These are phyloP conservation scores for Mus minutoides DNA, from an alignment of 2,797 vertebrate genomes.

Conservation along the genomic window DNA sequence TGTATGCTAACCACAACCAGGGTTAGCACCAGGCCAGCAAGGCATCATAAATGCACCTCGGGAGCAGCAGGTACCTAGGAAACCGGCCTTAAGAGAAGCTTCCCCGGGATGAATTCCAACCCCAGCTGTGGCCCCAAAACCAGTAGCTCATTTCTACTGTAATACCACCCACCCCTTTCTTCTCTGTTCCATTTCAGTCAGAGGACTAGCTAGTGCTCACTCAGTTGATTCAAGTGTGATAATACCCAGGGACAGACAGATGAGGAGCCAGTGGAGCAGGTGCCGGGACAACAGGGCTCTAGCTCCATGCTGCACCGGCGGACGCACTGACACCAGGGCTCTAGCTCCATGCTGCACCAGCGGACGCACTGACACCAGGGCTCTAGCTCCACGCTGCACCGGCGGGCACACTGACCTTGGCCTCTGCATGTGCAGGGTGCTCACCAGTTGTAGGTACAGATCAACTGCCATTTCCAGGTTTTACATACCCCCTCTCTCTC, in stretches of 20 bases:
- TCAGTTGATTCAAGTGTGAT: not conserved
- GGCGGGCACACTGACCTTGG: not conserved
- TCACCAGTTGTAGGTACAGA: accelerated
- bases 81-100: not conserved
- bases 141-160: slow-evolving; percentile 47
- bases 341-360: too few relatives aligned
- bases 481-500: not conserved
- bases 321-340: not conserved
- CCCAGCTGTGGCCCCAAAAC: not conserved
- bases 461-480: accelerated
- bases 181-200: not conserved
- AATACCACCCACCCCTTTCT: not conserved
- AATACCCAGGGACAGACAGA: not conserved
- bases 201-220: not conserved
- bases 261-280: not conserved
- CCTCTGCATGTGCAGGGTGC: accelerated
- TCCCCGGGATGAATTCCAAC: not conserved
- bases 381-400: not conserved
- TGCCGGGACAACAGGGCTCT: not conserved
- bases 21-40: not conserved
- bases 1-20: not conserved
- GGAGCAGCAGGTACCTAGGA: not conserved
- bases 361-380: not conserved
- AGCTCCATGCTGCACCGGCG: too few relatives aligned
- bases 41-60: not conserved